A percentile compares a stretch with the other conserved stretches of the same genome.
Evolutionary conservation across 2,113 vertebrate genomes (phyloP).

Genomic region (Rhinolophus ferrumequinum): DNA sequence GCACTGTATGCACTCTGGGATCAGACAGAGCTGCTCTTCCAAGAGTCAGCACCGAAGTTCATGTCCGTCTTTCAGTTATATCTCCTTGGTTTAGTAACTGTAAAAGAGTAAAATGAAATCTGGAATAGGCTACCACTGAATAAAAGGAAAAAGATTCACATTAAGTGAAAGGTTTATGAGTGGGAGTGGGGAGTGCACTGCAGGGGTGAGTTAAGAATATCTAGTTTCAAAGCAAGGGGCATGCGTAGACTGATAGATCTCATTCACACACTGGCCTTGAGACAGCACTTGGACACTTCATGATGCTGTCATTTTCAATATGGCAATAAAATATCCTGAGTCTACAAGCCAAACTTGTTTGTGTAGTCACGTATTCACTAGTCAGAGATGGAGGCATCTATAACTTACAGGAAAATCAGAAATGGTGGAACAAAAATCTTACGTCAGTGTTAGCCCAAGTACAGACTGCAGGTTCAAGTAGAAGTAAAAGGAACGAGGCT

Average conservation of each 20-base stretch:
- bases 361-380: not conserved
- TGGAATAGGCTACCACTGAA: constrained; percentile 37
- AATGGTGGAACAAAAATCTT: not conserved
- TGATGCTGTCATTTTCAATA: not conserved
- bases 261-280: not conserved
- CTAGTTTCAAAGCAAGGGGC: not conserved
- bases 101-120: constrained; percentile 67
- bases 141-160: constrained; percentile 40
- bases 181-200: not conserved
- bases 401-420: not conserved
- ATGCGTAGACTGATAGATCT: not conserved
- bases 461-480: not conserved
- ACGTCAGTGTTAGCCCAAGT: not conserved
- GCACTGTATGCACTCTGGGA: constrained; percentile 38
- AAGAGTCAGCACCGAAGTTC: constrained; percentile 26
- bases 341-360: not conserved
- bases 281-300: not conserved
- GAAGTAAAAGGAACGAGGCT: not conserved
- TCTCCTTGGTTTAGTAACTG: constrained; percentile 79
- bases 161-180: constrained; percentile 23
- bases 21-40: constrained; percentile 54
- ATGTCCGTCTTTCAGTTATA: constrained; percentile 74
- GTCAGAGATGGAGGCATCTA: not conserved
- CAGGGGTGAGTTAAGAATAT: not conserved
- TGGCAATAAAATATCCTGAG: not conserved